Percentiles rank a stretch among this genome's conserved stretches.
These are phyloP conservation scores for Leptinotarsa rubiginosa DNA, from an alignment of 2,888 invertebrate genomes.

Conservation along the genomic window DNA sequence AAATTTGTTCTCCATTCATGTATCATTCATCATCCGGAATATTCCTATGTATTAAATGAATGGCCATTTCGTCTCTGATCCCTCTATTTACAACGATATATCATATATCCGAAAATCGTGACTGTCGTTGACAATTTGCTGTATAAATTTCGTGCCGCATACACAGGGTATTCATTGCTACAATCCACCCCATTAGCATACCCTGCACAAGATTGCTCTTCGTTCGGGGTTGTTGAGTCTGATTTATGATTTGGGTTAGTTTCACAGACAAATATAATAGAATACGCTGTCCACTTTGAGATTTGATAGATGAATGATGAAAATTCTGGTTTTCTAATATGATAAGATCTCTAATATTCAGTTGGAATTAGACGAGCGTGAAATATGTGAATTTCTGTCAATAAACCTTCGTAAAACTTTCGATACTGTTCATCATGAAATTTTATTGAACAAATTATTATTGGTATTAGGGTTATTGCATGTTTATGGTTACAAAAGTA, in stretches of 20 bases:
- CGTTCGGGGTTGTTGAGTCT: not conserved
- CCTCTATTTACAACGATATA: conserved; percentile 1
- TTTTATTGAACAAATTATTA: no score
- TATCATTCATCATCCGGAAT: not conserved
- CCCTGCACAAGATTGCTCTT: not conserved
- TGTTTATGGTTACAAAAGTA: no score
- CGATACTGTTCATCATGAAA: no score
- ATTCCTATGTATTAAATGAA: not conserved
- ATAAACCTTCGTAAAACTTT: no score
- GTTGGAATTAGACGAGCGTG: no score
- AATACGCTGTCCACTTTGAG: no score
- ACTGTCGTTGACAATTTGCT: conserved; percentile 19
- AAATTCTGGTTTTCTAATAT: not conserved
- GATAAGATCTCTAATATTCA: no score
- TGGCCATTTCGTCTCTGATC: not conserved
- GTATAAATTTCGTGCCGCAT: conserved; percentile 7
- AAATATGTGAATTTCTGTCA: no score
- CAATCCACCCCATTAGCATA: not conserved
- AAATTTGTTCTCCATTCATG: not conserved
- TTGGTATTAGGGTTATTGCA: no score
- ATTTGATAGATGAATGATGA: not conserved
- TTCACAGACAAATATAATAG: not conserved
- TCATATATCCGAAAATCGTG: conserved; percentile 9
- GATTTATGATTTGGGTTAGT: not conserved
- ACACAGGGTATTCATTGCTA: not conserved